phyloP scores from a whole-genome alignment of 2,113 vertebrate genomes.

The Myiopsitta monachus region DNA sequence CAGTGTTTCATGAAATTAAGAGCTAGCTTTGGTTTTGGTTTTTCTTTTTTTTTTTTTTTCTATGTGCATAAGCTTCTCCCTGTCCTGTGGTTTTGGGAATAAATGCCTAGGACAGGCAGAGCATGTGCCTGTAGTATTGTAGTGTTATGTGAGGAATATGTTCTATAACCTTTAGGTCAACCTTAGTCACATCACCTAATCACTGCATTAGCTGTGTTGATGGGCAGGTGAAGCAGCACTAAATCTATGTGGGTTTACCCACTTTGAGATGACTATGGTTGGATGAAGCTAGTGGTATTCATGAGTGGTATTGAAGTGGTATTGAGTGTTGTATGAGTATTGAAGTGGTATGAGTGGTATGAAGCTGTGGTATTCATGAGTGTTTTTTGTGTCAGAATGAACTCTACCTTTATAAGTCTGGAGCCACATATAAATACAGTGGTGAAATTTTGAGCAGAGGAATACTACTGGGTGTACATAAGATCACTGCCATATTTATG shows the following conservation, averaged over 20 bases:
- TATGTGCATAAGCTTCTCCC: background rate
- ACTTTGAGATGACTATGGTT: background rate
- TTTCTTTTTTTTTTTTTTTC: background rate
- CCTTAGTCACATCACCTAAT: background rate
- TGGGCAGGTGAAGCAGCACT: background rate
- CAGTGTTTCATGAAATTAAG: background rate
- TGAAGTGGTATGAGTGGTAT: too few species aligned
- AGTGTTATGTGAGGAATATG: background rate
- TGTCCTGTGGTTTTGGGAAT: background rate
- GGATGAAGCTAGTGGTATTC: background rate
- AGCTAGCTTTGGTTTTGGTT: background rate
- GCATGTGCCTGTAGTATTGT: background rate
- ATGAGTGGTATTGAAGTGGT: too few species aligned
- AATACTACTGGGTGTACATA: background rate
- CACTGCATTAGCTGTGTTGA: background rate
- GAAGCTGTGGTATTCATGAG: too few species aligned
- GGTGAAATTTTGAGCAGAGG: background rate
- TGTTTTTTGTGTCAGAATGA: background rate
- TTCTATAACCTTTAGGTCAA: background rate
- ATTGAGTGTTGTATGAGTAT: too few species aligned
- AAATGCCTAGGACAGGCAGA: background rate
- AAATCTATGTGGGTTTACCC: background rate
- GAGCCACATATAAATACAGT: accelerated
- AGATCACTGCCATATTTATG: background rate
- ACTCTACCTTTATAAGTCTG: background rate